A percentile compares a stretch with the other conserved stretches of the same genome.
Conservation (phyloP, 2,888 invertebrate species). For the Spicauda simplicius region DNA sequence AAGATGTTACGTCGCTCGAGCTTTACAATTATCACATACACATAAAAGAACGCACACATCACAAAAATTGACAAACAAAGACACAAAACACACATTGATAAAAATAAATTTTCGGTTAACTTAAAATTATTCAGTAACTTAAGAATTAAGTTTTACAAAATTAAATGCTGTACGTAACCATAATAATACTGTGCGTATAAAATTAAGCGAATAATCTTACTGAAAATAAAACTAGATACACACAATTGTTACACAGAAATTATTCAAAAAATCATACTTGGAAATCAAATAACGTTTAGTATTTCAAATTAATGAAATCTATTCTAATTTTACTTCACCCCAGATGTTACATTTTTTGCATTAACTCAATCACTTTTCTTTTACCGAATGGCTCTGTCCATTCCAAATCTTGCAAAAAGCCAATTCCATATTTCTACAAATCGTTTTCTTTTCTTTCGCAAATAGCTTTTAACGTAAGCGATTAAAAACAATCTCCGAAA, state of each 20-base stretch:
- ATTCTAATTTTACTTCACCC: constrained; percentile 8
- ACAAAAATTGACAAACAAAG: neutral
- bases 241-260: neutral
- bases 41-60: constrained; percentile 3
- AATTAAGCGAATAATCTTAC: constrained; percentile 5
- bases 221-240: neutral
- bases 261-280: neutral
- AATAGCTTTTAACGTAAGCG: neutral
- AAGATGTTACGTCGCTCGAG: neutral
- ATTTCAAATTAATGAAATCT: neutral
- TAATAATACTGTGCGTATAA: constrained; percentile 33
- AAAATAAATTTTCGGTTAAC: neutral
- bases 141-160: constrained; percentile 4
- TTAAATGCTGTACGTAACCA: constrained; percentile 6
- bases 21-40: neutral
- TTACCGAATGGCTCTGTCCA: constrained; percentile 8
- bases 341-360: constrained; percentile 4
- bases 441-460: neutral
- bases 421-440: neutral
- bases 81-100: neutral
- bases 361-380: neutral
- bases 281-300: neutral
- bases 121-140: constrained; percentile 1
- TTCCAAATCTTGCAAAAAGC: neutral
- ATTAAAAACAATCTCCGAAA: neutral